Conservation (phyloP, 2,113 vertebrate species). For the Lynx canadensis region DNA sequence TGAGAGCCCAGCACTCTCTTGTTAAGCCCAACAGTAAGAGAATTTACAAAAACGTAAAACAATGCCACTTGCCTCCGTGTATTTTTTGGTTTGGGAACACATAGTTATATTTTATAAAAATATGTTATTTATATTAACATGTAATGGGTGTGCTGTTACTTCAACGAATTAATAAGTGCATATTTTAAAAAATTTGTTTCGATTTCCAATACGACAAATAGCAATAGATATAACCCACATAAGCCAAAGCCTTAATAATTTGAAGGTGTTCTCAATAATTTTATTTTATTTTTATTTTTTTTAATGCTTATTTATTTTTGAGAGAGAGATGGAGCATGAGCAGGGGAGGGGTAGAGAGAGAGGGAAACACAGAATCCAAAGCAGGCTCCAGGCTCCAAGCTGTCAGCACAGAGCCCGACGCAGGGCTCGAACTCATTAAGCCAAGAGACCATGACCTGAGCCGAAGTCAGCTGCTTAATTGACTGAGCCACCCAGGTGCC, state of each 20-base stretch:
- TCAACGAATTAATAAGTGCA: background rate
- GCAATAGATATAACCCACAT: background rate
- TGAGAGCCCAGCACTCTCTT: background rate
- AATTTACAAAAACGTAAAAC: slow-evolving; percentile 10
- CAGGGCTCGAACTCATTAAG: too few species aligned
- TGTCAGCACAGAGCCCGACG: too few species aligned
- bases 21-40: background rate
- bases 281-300: background rate
- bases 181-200: background rate
- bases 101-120: background rate
- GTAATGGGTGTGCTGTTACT: background rate
- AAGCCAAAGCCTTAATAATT: background rate
- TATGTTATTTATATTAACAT: background rate
- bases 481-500: too few species aligned
- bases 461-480: too few species aligned
- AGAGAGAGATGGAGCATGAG: too few species aligned
- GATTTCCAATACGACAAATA: background rate
- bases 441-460: too few species aligned
- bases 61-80: background rate
- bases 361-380: too few species aligned
- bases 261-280: background rate
- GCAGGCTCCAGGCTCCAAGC: too few species aligned
- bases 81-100: background rate
- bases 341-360: too few species aligned
- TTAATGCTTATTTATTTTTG: too few species aligned